Percentiles rank a stretch among this genome's conserved stretches.
phyloP scores from a whole-genome alignment of 2,888 invertebrate species.

The Macrosiphum euphorbiae region DNA sequence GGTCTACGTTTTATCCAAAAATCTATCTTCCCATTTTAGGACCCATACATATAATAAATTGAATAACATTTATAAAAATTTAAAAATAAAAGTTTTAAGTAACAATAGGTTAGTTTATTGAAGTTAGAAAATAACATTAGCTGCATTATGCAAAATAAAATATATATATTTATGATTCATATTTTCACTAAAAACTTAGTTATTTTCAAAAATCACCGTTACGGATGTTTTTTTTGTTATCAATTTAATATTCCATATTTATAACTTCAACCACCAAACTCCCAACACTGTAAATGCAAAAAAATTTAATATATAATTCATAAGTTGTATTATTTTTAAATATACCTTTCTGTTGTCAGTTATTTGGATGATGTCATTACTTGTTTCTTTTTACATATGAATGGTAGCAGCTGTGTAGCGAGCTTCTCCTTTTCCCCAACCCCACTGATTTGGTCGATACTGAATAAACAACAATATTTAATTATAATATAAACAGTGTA shows the following conservation, averaged over 20 bases:
- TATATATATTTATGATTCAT: neutral
- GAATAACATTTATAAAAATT: slow-evolving; percentile 37
- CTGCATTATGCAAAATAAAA: neutral
- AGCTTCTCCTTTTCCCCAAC: slow-evolving; percentile 89
- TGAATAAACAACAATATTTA: slow-evolving; percentile 71
- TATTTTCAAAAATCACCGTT: slow-evolving; percentile 3
- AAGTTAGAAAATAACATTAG: slow-evolving; percentile 33
- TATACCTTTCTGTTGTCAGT: slow-evolving; percentile 15
- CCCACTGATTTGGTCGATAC: slow-evolving; percentile 96
- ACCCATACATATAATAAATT: neutral
- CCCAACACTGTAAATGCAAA: slow-evolving; percentile 14
- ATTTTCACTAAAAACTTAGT: neutral
- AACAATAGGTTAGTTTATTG: slow-evolving; percentile 35
- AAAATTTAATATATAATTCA: neutral
- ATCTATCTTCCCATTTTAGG: neutral
- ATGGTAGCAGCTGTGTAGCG: slow-evolving; percentile 95
- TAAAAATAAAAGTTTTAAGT: slow-evolving; percentile 11
- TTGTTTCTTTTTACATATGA: slow-evolving; percentile 79
- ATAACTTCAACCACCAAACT: slow-evolving; percentile 7
- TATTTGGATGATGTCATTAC: slow-evolving; percentile 20
- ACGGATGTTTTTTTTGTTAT: neutral
- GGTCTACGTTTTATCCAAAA: neutral
- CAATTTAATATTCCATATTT: neutral
- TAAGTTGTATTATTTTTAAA: neutral
- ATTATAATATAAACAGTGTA: neutral